Base-by-base conservation (phyloP, 2,888 invertebrate species). In the Eilema caniola region DNA sequence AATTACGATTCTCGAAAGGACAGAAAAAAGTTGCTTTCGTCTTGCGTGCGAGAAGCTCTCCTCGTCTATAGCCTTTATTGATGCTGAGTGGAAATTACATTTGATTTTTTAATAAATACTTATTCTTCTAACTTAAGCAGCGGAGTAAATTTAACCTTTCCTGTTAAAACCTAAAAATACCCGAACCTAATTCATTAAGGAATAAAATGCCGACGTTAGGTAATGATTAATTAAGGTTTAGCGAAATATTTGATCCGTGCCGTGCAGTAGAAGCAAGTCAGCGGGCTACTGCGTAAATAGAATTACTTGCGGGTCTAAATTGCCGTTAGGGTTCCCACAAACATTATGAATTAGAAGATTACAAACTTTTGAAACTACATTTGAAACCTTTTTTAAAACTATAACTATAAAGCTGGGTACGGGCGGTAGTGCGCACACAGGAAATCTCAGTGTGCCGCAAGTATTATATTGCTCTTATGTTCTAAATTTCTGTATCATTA, bases 191-290 rank as follows among this genome's bases (percentile, higher is more conserved):
- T 31, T 33, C 31, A 4, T 47, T 60, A 10, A 25, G 67, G 59
- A 62, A 59, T 66, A 62, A 66, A 74, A 74, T 57, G 25, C 71
- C 68, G 61, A 24, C 67, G 63, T 74, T 67, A 66, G 67, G 73
- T 73, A 67, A 74, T 76, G 57, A 74, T 79, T 76, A 76, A 80
- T 79, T 69, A 79, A 69, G 72, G 67, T 82, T 82, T 73, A 73
- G 80, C 72, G 79, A 72, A 68, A 53, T 69, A 68, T 68, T 80
- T 70, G 66, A 73, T 28, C 57, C n/a, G 60, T 33, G 59, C 16
- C 23, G 23, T 41, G 31, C 53, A 11, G 62, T 56, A 53, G n/a
- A n/a, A 57, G 57, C 37, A 41, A 62, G 62, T n/a, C 59, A 66
- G 41, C 67, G 59, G 59, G 56, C 63, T 63, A 64, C 20, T 41